phyloP scores from a whole-genome alignment of 2,113 vertebrate genomes.

The Peromyscus polionotus region DNA sequence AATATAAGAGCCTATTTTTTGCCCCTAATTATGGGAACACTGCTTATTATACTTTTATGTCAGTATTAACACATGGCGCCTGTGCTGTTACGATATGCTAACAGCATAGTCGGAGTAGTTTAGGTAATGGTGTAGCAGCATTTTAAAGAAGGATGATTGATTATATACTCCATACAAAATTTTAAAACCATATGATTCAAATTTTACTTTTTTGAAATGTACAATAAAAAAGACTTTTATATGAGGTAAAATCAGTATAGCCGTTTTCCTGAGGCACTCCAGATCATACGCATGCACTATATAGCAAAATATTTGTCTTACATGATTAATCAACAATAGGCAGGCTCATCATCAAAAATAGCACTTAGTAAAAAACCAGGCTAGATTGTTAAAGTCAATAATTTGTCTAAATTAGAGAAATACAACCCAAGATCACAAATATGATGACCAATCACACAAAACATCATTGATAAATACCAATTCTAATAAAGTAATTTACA shows the following conservation, averaged over 20 bases:
- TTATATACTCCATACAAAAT: background rate
- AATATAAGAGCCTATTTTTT: constrained; percentile 36
- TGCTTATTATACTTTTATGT: background rate
- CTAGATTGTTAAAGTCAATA: constrained; percentile 75
- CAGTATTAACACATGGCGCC: constrained; percentile 23
- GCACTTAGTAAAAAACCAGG: constrained; percentile 72
- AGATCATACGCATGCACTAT: constrained; percentile 49
- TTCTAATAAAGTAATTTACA: constrained; percentile 62
- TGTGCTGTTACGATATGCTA: background rate
- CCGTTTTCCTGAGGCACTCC: constrained; percentile 39
- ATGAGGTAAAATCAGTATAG: background rate
- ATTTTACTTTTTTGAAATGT: constrained; percentile 32
- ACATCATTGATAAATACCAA: constrained; percentile 23
- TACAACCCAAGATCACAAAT: constrained; percentile 59
- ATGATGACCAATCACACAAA: constrained; percentile 20
- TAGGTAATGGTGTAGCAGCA: background rate
- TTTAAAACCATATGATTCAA: background rate
- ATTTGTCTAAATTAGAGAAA: constrained; percentile 63
- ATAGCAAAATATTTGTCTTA: constrained; percentile 27
- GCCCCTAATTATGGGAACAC: background rate
- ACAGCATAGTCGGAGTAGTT: constrained; percentile 26
- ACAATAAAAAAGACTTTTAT: constrained; percentile 48
- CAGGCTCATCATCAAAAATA: constrained; percentile 49
- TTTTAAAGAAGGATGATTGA: constrained; percentile 2
- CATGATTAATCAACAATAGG: constrained; percentile 44